Base-by-base conservation (phyloP, 1,140 invertebrate genomes). In the Brachystomella parvula region DNA sequence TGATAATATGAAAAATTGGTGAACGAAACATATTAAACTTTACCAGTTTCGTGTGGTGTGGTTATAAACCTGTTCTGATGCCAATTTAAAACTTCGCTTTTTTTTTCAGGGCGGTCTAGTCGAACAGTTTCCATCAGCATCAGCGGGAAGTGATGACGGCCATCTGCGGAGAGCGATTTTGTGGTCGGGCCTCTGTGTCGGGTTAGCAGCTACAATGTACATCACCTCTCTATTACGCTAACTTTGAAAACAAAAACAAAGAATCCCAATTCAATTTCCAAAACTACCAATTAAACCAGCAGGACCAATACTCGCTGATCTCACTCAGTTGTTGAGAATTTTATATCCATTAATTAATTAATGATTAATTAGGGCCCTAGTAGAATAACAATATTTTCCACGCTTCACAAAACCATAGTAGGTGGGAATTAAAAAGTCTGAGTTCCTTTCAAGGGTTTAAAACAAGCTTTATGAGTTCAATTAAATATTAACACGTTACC, bases 161-260 rank as follows among this genome's bases (percentile, higher is more conserved):
- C 71, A 70, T 17, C 31, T 71, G 6, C 61, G 59, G 31, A 35
- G 65, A 35, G 69, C 69, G n/a, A 69, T 73, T 24, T 19, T 73
- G 12, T 67, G 61, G 69, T 70, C 71, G n/a, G 71, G 69, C 24
- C 58, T 73, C n/a, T 73, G 71, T 70, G 67, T 73, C 2, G 69
- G 68, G 0, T 21, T 73, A 9, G 67, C 66, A 6, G 71, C 71
- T 3, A 67, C 69, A 31, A 65, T 69, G 64, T 70, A 59, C 47
- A 65, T 71, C 17, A 66, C 71, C 1, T 69, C 71, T 2, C 21
- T 67, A 17, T 61, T 72, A n/a, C 64, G 63, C 47, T 68, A 64
- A 65, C 32, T n/a, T 30, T n/a, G n/a, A n/a, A n/a, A n/a, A n/a
- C n/a, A n/a, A n/a, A n/a, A n/a, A n/a, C n/a, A n/a, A n/a, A n/a